A percentile compares a stretch with the other conserved stretches of the same genome.
Conservation (phyloP, 2,797 vertebrate species). For the Phoeniculus purpureus region DNA sequence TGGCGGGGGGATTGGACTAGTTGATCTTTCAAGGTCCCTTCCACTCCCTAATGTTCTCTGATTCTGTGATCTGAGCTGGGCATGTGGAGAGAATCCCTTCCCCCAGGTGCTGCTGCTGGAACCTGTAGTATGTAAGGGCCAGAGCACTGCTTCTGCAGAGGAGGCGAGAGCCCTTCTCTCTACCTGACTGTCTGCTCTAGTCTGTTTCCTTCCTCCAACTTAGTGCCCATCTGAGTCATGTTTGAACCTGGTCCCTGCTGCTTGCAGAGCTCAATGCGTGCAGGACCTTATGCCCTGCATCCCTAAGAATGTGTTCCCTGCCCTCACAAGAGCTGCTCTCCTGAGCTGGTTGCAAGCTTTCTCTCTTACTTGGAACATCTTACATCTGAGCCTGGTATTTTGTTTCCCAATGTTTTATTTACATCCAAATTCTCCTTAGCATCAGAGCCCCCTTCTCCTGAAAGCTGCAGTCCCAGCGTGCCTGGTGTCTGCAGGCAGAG, state of each 20-base stretch:
- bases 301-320: not conserved
- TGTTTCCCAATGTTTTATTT: not conserved
- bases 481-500: not conserved
- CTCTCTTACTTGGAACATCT: not conserved
- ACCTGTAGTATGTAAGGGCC: rapidly evolving
- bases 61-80: not conserved
- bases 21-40: too few species aligned
- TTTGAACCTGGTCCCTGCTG: not conserved
- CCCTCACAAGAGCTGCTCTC: not conserved
- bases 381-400: not conserved
- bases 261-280: not conserved
- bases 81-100: not conserved
- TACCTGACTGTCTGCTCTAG: not conserved
- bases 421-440: not conserved
- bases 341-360: not conserved
- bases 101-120: not conserved
- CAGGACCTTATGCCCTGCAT: not conserved
- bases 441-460: not conserved
- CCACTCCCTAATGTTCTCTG: too few species aligned
- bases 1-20: too few species aligned
- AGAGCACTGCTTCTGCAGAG: not conserved
- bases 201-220: not conserved
- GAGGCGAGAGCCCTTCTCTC: not conserved
- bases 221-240: not conserved
- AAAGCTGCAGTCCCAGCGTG: not conserved